Evolutionary conservation across 2,113 vertebrate genomes (phyloP), one percentile per base, ranked within the genome.

Genomic region (Odobenus rosmarus): DNA sequence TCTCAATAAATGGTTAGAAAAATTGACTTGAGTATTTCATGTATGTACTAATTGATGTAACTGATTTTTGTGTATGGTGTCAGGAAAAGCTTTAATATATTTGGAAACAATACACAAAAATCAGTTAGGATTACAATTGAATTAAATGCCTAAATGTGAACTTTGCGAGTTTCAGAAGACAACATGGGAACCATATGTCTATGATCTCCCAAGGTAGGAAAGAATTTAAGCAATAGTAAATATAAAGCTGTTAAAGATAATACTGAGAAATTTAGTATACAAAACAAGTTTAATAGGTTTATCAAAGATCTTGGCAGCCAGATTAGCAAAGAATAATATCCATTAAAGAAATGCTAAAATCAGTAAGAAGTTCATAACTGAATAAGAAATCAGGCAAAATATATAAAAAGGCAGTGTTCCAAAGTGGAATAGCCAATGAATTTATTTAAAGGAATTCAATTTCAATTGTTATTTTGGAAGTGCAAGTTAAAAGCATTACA

Each of bases 1-100:
- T 23, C 62, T 81, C 18, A 79, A 31, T 90, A 94, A 84, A 67
- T 85, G 31, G 33, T 93, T 69, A 92, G 12, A 39, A 83, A 96
- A 39, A 61, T 42, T 92, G 74, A 62, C 36, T 81, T 94, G 16
- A 95, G 36, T 57, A 88, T 51, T 69, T 96, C 18, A 33, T 21
- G 10, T 81, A 33, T 64, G 24, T 39, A 39, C 26, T 42, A 51
- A 74, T 36, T 71, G 3, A 77, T 76, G 13, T 86, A 4, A 21
- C 36, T 92, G 51, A 49, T 82, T 55, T 71, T 88, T 62, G 10
- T 86, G 5, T 72, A 26, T 28, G 42, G 23, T 79, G 26, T 59
- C 21, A 67, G 14, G n/a, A 42, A 79, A 87, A 86, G 11, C 23
- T 72, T 97, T 14, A 6, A 69, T 12, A 12, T 53, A 49, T 77